Percentiles rank a stretch among this genome's conserved stretches.
phyloP scores from a whole-genome alignment of 2,797 vertebrate genomes.

The Chelon auratus region DNA sequence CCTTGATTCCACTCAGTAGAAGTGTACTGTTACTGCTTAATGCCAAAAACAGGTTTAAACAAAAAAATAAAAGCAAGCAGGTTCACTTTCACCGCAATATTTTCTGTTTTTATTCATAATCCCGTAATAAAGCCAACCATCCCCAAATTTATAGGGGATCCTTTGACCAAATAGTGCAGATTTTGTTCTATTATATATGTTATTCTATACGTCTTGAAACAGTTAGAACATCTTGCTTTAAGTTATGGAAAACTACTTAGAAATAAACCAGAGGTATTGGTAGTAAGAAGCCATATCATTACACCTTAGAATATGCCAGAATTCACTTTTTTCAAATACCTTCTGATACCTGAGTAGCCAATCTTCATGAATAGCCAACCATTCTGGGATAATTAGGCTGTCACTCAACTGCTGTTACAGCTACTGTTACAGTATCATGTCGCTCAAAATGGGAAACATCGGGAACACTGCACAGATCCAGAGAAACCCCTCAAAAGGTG shows the following conservation, averaged over 20 bases:
- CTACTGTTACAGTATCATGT: not conserved
- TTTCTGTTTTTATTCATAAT: conserved; percentile 21
- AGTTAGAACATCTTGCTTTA: not conserved
- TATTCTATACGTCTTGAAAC: conserved; percentile 29
- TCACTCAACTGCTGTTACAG: not conserved
- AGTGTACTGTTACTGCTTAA: conserved; percentile 19
- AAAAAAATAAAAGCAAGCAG: not conserved
- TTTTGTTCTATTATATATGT: conserved; percentile 7
- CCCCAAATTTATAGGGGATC: not conserved
- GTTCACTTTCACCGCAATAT: not conserved
- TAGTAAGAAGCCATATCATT: not conserved
- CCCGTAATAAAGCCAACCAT: conserved; percentile 14
- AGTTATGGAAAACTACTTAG: not conserved
- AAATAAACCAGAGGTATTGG: not conserved
- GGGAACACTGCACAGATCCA: too few relatives aligned
- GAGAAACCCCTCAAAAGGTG: not conserved
- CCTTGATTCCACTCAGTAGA: conserved; percentile 21
- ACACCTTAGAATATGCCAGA: not conserved
- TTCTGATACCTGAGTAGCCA: not conserved
- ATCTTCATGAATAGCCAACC: conserved; percentile 1
- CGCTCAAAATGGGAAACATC: not conserved
- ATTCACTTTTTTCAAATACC: not conserved
- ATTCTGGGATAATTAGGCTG: not conserved
- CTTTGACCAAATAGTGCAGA: not conserved
- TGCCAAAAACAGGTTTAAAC: not conserved